Percentiles rank a stretch among this genome's conserved stretches.
These are phyloP conservation scores for Clarias laeviceps DNA, from an alignment of 2,797 vertebrate genomes.

Conservation along the genomic window DNA sequence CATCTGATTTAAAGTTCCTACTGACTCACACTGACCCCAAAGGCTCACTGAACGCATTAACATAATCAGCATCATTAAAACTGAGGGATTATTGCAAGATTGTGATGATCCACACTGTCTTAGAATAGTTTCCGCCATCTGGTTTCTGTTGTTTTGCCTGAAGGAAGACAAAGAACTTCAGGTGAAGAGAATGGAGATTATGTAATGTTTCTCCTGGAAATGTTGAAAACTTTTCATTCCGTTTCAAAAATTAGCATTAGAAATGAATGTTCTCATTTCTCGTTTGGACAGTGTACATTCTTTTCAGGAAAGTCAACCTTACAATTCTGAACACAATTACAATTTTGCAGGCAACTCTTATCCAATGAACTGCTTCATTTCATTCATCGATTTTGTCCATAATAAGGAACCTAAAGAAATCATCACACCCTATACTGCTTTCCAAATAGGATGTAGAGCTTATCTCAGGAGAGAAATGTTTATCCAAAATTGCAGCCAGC, in stretches of 20 bases:
- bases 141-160: slow-evolving; percentile 59
- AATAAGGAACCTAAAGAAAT: background rate
- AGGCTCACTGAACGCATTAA: slow-evolving; percentile 50
- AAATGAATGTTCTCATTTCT: background rate
- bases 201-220: background rate
- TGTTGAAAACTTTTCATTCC: background rate
- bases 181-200: slow-evolving; percentile 26
- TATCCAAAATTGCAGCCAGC: slow-evolving; percentile 12
- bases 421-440: background rate
- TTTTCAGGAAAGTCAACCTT: background rate
- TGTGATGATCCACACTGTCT: slow-evolving; percentile 36
- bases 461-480: background rate
- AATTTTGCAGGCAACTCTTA: background rate
- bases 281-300: background rate
- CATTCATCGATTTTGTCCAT: background rate
- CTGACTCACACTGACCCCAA: slow-evolving; percentile 7
- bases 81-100: slow-evolving; percentile 56
- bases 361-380: background rate
- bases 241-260: background rate
- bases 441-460: background rate
- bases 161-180: slow-evolving; percentile 42
- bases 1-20: background rate
- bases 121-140: slow-evolving; percentile 61
- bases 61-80: slow-evolving; percentile 66
- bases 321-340: background rate